Evolutionary conservation across 2,888 invertebrate genomes (phyloP).

Genomic region (Hermodice carunculata): DNA sequence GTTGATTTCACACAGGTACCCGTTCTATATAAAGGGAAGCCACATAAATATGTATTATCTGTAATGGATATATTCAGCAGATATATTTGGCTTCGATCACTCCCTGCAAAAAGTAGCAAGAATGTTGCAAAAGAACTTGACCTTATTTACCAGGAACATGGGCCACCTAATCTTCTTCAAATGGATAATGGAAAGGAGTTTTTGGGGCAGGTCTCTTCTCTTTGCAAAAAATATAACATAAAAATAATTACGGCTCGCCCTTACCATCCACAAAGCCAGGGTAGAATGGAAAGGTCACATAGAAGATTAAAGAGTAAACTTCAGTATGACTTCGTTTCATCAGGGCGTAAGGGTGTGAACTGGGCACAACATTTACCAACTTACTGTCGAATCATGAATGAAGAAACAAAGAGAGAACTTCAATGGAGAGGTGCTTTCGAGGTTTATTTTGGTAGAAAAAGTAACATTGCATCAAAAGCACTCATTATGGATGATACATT

Average conservation of each 20-base stretch:
- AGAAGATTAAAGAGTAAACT: background rate
- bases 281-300: background rate
- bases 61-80: constrained; percentile 10
- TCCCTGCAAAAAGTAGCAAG: background rate
- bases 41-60: background rate
- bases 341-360: background rate
- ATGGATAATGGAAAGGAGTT: background rate
- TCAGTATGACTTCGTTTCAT: background rate
- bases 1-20: background rate
- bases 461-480: too few species aligned
- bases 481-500: too few species aligned
- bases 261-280: background rate
- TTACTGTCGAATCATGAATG: background rate
- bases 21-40: background rate
- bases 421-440: background rate
- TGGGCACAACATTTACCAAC: background rate
- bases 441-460: background rate
- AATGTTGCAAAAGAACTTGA: background rate
- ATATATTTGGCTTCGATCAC: constrained; percentile 8
- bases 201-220: background rate
- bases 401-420: background rate
- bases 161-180: background rate
- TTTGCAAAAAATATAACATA: background rate
- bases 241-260: background rate
- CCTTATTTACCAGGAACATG: background rate